A percentile compares a stretch with the other conserved stretches of the same genome.
Evolutionary conservation across 92 coral and sea anemone genomes (phyloP).

Genomic region (Palythoa grandis): DNA sequence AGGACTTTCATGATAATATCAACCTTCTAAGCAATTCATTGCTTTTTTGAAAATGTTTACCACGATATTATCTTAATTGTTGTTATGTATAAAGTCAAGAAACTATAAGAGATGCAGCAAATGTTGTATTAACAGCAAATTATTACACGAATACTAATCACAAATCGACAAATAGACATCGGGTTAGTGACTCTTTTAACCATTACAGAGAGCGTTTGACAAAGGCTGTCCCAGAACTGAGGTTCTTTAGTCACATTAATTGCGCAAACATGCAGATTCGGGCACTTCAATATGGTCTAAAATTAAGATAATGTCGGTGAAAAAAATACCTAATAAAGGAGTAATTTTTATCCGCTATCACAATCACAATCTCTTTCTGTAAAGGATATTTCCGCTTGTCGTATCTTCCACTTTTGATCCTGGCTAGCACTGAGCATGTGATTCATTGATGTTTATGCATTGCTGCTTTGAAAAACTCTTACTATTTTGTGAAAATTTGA

Average conservation of each 20-base stretch:
- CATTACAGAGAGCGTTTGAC: background rate
- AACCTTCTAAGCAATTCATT: background rate
- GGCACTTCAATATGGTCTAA: background rate
- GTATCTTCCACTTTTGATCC: background rate
- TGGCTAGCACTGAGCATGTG: background rate
- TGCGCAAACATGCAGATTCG: background rate
- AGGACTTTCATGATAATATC: background rate
- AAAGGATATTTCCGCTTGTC: constrained; percentile 30
- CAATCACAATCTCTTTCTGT: constrained; percentile 37
- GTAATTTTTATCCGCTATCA: constrained; percentile 25
- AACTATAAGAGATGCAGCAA: background rate
- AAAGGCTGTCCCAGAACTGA: background rate
- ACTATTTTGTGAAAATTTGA: background rate
- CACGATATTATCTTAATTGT: constrained; percentile 15
- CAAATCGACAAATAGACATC: background rate
- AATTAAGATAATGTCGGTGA: constrained; percentile 6
- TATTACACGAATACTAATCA: constrained; percentile 19
- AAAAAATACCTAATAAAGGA: background rate
- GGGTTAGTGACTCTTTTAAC: background rate
- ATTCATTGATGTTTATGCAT: background rate
- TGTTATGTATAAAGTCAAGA: background rate
- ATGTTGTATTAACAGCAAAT: constrained; percentile 12
- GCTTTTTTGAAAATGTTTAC: constrained; percentile 1
- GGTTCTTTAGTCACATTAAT: background rate
- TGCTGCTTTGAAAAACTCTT: background rate